Evolutionary conservation across 2,797 vertebrate genomes (phyloP).

Genomic region (Crocodylus rhombifer): DNA sequence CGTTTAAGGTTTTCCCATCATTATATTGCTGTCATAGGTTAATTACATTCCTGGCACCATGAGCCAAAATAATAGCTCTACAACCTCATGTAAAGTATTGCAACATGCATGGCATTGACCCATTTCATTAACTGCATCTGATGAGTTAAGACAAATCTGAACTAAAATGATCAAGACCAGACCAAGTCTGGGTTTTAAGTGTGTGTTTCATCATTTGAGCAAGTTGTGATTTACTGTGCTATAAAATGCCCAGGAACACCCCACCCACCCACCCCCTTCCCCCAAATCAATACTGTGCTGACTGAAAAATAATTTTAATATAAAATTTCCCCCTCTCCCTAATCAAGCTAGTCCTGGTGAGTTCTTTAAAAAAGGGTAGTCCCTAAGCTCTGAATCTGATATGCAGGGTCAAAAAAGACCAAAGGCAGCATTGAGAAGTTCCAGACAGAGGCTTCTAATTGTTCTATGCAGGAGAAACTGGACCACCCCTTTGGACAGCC

Average conservation of each 20-base stretch:
- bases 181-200: not conserved
- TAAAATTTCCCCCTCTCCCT: not conserved
- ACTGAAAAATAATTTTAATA: not conserved
- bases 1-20: not conserved
- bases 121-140: not conserved
- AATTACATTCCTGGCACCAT: not conserved
- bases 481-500: slow-evolving; percentile 32
- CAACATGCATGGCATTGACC: not conserved
- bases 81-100: not conserved
- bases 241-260: not conserved
- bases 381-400: not conserved
- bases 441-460: slow-evolving; percentile 22
- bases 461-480: slow-evolving; percentile 34
- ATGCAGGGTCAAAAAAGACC: slow-evolving; percentile 24
- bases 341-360: not conserved
- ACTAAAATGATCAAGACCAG: not conserved
- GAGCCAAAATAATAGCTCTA: not conserved
- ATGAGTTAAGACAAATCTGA: not conserved
- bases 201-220: not conserved
- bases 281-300: not conserved
- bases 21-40: not conserved
- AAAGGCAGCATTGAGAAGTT: not conserved
- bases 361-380: not conserved
- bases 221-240: not conserved
- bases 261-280: too few species aligned